phyloP scores from a whole-genome alignment of 2,797 vertebrate species.

The Cirrhinus mrigala region DNA sequence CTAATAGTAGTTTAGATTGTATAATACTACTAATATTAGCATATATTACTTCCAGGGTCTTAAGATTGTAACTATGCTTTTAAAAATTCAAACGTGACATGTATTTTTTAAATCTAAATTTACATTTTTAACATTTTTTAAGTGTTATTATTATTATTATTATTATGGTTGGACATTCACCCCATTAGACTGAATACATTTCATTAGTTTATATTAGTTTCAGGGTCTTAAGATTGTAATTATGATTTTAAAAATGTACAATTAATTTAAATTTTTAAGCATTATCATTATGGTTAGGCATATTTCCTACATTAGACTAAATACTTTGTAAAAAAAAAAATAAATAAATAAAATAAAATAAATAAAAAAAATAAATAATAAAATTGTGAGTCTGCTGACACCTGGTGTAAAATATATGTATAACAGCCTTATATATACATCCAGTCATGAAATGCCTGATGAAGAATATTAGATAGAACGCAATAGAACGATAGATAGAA shows the following conservation, averaged over 20 bases:
- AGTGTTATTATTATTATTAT: too few species aligned
- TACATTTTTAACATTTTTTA: background rate
- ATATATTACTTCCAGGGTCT: background rate
- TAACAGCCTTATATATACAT: background rate
- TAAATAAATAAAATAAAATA: background rate
- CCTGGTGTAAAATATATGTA: constrained; percentile 15
- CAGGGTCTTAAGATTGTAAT: background rate
- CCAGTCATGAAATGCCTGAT: too few species aligned
- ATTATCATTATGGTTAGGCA: background rate
- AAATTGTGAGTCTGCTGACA: constrained; percentile 21
- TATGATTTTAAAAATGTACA: background rate
- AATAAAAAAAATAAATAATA: background rate
- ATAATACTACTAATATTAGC: background rate
- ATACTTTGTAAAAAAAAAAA: background rate
- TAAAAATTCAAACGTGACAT: background rate
- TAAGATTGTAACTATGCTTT: background rate
- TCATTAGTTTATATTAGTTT: background rate
- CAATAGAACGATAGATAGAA: too few species aligned
- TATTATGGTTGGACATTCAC: background rate
- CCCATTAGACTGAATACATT: background rate
- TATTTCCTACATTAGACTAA: background rate
- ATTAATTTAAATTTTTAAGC: background rate
- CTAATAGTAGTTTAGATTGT: background rate
- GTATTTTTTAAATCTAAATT: background rate
- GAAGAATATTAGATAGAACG: too few species aligned